These are phyloP conservation scores for Bombus waltoni DNA, from an alignment of 1,140 invertebrate species.

Conservation along the genomic window DNA sequence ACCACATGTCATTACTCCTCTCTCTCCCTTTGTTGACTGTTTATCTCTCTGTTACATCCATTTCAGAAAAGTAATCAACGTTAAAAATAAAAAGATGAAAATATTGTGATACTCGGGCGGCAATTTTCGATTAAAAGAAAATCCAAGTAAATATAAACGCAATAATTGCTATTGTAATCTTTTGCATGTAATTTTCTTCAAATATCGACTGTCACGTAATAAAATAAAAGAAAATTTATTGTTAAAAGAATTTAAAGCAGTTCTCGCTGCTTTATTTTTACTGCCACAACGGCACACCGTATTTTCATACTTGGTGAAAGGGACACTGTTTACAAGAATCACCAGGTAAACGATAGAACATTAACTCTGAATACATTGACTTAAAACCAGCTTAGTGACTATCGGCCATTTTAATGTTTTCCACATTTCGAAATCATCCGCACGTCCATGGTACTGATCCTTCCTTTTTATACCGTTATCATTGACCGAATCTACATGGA, in stretches of 20 bases:
- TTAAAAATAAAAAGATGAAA: slow-evolving; percentile 45
- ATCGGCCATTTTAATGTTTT: slow-evolving; percentile 62
- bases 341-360: slow-evolving; percentile 62
- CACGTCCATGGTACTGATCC: slow-evolving; percentile 50
- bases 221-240: slow-evolving; percentile 42
- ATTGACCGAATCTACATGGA: slow-evolving; percentile 4
- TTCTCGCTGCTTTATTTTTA: not conserved
- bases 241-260: slow-evolving; percentile 5
- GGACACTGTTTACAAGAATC: slow-evolving; percentile 50
- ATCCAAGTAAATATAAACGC: not conserved
- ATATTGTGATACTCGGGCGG: slow-evolving; percentile 30
- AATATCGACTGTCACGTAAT: slow-evolving; percentile 37
- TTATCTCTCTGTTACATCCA: slow-evolving; percentile 39
- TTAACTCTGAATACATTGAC: slow-evolving; percentile 59
- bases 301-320: slow-evolving; percentile 50
- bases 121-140: not conserved
- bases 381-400: slow-evolving; percentile 71
- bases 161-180: not conserved
- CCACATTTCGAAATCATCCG: slow-evolving; percentile 58
- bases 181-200: not conserved
- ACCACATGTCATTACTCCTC: slow-evolving; percentile 13
- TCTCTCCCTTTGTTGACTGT: not conserved
- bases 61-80: slow-evolving; percentile 31
- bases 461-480: not conserved
- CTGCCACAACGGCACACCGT: slow-evolving; percentile 41